Conservation (phyloP, 1,140 invertebrate genomes). For the Probaryconus sp. region DNA sequence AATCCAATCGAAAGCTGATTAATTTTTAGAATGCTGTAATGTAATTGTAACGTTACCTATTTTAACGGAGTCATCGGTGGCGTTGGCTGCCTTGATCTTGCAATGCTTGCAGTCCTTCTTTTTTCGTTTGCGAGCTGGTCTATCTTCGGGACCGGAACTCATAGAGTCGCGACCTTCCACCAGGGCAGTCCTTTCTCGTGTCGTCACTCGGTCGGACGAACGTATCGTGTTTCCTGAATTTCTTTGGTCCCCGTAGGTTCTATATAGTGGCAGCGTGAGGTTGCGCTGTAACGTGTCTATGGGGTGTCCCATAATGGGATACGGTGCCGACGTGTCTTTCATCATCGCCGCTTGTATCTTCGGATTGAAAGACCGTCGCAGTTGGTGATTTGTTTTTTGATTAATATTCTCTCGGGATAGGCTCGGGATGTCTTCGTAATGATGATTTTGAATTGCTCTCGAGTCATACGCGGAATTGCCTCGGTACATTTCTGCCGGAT, state of each 20-base stretch:
- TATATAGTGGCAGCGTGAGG: conserved; percentile 66
- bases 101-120: conserved; percentile 76
- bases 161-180: conserved; percentile 8
- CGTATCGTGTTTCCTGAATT: conserved; percentile 49
- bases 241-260: conserved; percentile 52
- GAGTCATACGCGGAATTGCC: conserved; percentile 28
- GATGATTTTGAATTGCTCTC: conserved; percentile 66
- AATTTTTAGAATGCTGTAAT: too few species aligned
- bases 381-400: conserved; percentile 2
- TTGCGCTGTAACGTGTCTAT: conserved; percentile 62
- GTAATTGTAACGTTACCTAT: too few species aligned
- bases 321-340: conserved; percentile 9
- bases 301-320: conserved; percentile 32
- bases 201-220: conserved; percentile 68
- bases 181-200: conserved; percentile 51
- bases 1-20: too few species aligned
- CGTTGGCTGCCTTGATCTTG: conserved; percentile 57
- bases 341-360: conserved; percentile 10
- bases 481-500: conserved; percentile 38
- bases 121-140: conserved; percentile 62
- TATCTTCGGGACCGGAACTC: conserved; percentile 20
- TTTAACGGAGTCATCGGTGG: not conserved
- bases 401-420: not conserved
- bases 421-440: conserved; percentile 72
- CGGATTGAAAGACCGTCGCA: conserved; percentile 11